These are phyloP conservation scores for Lepidothrix coronata DNA, from an alignment of 2,113 vertebrate species.

Conservation along the genomic window DNA sequence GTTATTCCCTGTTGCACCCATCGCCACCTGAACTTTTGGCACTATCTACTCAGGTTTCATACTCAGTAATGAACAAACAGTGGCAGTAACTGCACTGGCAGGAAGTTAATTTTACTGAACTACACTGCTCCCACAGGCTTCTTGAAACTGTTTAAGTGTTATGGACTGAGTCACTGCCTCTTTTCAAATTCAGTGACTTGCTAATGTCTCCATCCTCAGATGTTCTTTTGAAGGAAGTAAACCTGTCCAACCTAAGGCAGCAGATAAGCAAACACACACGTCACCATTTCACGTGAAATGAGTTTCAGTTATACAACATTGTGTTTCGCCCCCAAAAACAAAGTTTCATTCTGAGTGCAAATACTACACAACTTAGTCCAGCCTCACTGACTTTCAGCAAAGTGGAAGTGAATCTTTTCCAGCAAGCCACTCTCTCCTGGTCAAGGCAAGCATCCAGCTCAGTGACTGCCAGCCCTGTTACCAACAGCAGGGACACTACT, in stretches of 20 bases:
- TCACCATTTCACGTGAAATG: neutral
- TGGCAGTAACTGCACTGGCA: neutral
- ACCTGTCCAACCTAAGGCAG: neutral
- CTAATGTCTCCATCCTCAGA: neutral
- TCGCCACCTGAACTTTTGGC: slow-evolving; percentile 22
- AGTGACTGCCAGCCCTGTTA: neutral
- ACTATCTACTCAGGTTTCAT: neutral
- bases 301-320: neutral
- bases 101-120: neutral
- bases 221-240: neutral
- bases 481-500: neutral
- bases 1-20: neutral
- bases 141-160: neutral
- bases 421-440: neutral
- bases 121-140: neutral
- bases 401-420: neutral
- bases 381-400: neutral
- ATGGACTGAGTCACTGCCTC: neutral
- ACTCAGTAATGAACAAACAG: neutral
- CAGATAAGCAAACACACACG: neutral
- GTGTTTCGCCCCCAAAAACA: neutral
- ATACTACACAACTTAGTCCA: neutral
- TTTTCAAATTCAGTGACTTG: neutral
- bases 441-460: neutral
- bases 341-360: neutral